Evolutionary conservation across 2,797 vertebrate species (phyloP), one percentile per base, ranked within the genome.

Genomic region (Epinephelus malabaricus): DNA sequence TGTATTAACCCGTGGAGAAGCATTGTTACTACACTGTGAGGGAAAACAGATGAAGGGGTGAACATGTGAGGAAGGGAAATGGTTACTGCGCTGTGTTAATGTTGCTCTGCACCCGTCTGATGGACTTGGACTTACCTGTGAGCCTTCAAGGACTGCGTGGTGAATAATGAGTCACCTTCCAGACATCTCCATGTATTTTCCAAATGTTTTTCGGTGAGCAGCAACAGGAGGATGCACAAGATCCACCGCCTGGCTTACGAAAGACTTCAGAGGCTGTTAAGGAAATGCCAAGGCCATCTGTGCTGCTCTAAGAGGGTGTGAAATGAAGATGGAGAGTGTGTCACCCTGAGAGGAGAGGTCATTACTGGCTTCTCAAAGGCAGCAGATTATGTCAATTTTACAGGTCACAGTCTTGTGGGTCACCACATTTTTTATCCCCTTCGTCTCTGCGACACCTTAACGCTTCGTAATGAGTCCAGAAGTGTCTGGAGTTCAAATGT

Each of bases 281-380:
- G 83, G 88, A 91, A 91, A 92, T 92, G 92, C 90, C 90, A 91
- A 89, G 85, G 83, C 92, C 89, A 94, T 90, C 92, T 92, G 86
- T 83, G 87, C 86, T 84, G 84, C 90, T 92, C 82, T 84, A 89
- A 86, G 88, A 89, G 84, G 91, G 92, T 92, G 92, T 94, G 93
- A 94, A 94, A 94, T 94, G 90, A 92, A 95, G 94, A 94, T 77
- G 85, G 93, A 94, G 91, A 90, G 88, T 87, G 88, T 93, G 92
- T 92, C 90, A 86, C 73, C 76, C 78, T 51, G 89, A 81, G 47
- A 93, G 86, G 92, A 93, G 90, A 88, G 93, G 92, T 93, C 92
- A 92, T 95, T 95, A 94, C 92, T 77, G 87, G 75, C 81, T 91
- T 85, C 89, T 93, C 92, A 93, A 93, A 94, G 92, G 82, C 90